phyloP scores from a whole-genome alignment of 2,797 vertebrate species.

The Acanthurus leucopareius region DNA sequence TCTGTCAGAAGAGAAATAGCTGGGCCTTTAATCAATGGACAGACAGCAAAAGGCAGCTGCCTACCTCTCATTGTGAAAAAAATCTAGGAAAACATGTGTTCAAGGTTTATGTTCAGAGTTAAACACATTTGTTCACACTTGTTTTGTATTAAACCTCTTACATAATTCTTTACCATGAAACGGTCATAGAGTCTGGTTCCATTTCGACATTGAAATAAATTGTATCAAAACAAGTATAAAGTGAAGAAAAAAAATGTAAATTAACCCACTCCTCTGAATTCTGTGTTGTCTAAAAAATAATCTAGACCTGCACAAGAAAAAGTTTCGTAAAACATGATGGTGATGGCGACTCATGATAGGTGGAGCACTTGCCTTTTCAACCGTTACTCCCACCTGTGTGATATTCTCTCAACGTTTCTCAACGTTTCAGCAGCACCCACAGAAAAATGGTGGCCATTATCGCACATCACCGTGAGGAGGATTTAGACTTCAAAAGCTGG shows the following conservation, averaged over 20 bases:
- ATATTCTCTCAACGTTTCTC: conserved; percentile 66
- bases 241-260: background rate
- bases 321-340: conserved; percentile 30
- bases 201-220: conserved; percentile 25
- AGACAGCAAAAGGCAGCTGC: conserved; percentile 39
- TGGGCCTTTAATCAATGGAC: conserved; percentile 40
- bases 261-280: conserved; percentile 4
- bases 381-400: conserved; percentile 65
- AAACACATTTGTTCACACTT: conserved; percentile 37
- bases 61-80: conserved; percentile 44
- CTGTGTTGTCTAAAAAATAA: conserved; percentile 21
- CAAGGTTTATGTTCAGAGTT: conserved; percentile 29
- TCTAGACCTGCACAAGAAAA: conserved; percentile 27
- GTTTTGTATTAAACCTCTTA: conserved; percentile 19
- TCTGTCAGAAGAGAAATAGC: conserved; percentile 22
- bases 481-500: conserved; percentile 72
- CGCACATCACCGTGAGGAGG: conserved; percentile 70
- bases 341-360: conserved; percentile 41
- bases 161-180: conserved; percentile 15
- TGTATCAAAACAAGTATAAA: conserved; percentile 23
- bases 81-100: conserved; percentile 46
- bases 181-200: background rate
- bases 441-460: conserved; percentile 75
- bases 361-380: conserved; percentile 55
- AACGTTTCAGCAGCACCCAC: conserved; percentile 67